phyloP scores from a whole-genome alignment of 1,140 invertebrate species.

The Acromyrmex echinatior region DNA sequence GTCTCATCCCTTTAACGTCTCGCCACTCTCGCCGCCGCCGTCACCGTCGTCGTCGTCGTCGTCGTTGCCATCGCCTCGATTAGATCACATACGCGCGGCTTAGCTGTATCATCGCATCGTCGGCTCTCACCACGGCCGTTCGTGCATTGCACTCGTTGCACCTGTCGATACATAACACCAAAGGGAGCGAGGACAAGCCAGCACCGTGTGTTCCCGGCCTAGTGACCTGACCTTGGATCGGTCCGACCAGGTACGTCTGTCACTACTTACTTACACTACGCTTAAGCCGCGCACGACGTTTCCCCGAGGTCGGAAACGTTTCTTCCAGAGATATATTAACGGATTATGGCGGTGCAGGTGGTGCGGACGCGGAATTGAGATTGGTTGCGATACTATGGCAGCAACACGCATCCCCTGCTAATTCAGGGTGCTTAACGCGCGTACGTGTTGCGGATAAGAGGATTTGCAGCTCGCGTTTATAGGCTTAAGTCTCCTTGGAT shows the following conservation, averaged over 20 bases:
- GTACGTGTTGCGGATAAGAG: slow-evolving; percentile 47
- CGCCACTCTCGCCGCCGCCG: neutral
- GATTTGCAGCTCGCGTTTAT: slow-evolving; percentile 44
- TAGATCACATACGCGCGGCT: neutral
- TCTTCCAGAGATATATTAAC: neutral
- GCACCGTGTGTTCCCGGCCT: slow-evolving; percentile 74
- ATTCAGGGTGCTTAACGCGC: slow-evolving; percentile 45
- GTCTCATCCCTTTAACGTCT: slow-evolving; percentile 1
- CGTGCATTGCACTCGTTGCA: slow-evolving; percentile 1
- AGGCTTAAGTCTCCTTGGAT: slow-evolving; percentile 13
- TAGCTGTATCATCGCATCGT: neutral
- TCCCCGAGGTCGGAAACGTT: neutral
- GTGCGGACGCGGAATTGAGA: neutral
- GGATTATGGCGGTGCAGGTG: slow-evolving; percentile 21
- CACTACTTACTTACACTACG: neutral
- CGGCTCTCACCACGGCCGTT: neutral
- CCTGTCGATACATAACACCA: neutral
- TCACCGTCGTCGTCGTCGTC: no score
- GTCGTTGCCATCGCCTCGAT: neutral
- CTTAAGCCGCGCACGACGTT: neutral
- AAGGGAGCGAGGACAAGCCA: slow-evolving; percentile 48
- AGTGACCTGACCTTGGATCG: slow-evolving; percentile 83
- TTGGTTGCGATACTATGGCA: neutral
- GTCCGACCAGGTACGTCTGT: slow-evolving; percentile 79
- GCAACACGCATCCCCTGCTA: slow-evolving; percentile 10